Evolutionary conservation across 2,888 invertebrate genomes (phyloP).

Genomic region (Campopleginae sp.): DNA sequence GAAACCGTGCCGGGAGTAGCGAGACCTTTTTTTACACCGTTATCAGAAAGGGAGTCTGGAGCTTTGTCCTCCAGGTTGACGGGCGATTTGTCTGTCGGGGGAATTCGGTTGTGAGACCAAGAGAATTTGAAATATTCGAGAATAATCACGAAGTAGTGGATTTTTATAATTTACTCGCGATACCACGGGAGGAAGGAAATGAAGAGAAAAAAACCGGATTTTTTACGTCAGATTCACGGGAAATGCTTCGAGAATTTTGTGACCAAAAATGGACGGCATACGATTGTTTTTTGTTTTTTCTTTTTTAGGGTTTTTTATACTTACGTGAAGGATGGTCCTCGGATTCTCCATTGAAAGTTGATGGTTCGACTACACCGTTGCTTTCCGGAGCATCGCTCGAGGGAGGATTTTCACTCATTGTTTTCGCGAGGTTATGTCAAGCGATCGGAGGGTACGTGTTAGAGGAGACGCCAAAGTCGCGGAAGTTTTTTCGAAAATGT

Average conservation of each 20-base stretch:
- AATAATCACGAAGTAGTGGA: background rate
- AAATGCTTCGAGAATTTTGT: background rate
- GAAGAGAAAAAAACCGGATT: background rate
- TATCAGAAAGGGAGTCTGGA: constrained; percentile 77
- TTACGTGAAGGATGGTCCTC: constrained; percentile 78
- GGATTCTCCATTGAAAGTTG: constrained; percentile 77
- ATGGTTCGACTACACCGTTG: constrained; percentile 75
- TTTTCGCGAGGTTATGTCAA: constrained; percentile 39
- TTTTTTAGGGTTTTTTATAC: constrained; percentile 17
- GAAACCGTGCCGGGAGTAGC: constrained; percentile 71
- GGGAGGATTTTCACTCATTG: constrained; percentile 74
- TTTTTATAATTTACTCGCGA: background rate
- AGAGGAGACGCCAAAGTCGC: background rate
- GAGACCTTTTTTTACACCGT: constrained; percentile 74
- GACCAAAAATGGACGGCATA: background rate
- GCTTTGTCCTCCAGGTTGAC: constrained; percentile 77
- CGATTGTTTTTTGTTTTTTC: background rate
- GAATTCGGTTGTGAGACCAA: background rate
- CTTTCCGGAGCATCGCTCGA: constrained; percentile 75
- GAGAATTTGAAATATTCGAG: background rate
- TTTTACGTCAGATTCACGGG: background rate
- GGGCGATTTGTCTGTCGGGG: constrained; percentile 73
- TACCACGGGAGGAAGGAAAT: background rate
- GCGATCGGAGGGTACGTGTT: background rate
- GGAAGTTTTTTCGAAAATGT: background rate